phyloP scores from a whole-genome alignment of 2,888 invertebrate genomes.

The Drosophila recens region DNA sequence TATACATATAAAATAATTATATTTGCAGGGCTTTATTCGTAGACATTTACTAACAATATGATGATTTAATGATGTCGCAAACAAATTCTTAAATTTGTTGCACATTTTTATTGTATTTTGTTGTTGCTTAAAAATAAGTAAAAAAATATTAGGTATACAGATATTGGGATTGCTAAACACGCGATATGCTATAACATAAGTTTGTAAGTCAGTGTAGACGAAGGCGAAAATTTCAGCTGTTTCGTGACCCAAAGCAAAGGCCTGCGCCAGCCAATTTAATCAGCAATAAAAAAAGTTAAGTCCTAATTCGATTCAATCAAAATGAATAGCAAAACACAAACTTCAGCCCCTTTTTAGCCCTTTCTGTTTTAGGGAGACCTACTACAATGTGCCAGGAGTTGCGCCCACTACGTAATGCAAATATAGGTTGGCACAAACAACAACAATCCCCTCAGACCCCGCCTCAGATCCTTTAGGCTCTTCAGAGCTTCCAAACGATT shows the following conservation, averaged over 20 bases:
- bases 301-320: conserved; percentile 81
- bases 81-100: conserved; percentile 5
- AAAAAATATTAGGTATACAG: conserved; percentile 15
- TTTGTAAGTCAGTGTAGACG: conserved; percentile 26
- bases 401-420: conserved; percentile 45
- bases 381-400: conserved; percentile 24
- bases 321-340: conserved; percentile 70
- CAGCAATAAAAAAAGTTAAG: conserved; percentile 79
- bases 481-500: conserved; percentile 35
- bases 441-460: conserved; percentile 32
- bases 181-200: conserved; percentile 44
- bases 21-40: not conserved
- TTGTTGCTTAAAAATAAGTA: conserved; percentile 14
- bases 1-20: conserved; percentile 3
- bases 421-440: conserved; percentile 65
- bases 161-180: conserved; percentile 33
- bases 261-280: conserved; percentile 74
- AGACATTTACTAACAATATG: not conserved
- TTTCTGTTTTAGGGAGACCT: too few relatives aligned
- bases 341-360: not conserved
- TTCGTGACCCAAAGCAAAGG: conserved; percentile 60
- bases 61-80: conserved; percentile 6
- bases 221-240: conserved; percentile 35
- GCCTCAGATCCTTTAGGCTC: conserved; percentile 6
- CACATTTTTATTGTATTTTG: conserved; percentile 13